Conservation (phyloP, 2,888 invertebrate genomes). For the Athalia cordata region DNA sequence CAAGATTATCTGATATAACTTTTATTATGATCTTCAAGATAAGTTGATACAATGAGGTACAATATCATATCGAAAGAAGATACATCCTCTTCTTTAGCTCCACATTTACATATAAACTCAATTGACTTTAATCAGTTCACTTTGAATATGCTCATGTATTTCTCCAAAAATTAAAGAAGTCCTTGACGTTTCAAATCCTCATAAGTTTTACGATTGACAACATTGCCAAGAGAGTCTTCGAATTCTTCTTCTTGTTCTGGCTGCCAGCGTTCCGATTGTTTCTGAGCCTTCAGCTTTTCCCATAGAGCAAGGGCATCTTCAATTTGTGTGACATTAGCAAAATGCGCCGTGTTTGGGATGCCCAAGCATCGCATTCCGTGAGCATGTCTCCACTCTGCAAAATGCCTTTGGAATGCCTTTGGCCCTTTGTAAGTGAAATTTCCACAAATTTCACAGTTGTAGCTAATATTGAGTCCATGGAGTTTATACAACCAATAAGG, state of each 20-base stretch:
- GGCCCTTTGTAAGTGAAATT: slow-evolving; percentile 99
- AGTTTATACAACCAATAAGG: slow-evolving; percentile 99
- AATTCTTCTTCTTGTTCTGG: slow-evolving; percentile 98
- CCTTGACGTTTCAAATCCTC: slow-evolving; percentile 99
- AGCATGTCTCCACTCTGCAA: slow-evolving; percentile 93
- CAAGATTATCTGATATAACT: too few species aligned
- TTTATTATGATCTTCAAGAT: too few species aligned
- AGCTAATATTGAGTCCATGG: slow-evolving; percentile 98
- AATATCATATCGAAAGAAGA: too few species aligned
- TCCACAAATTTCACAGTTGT: slow-evolving; percentile 99
- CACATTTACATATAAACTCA: neutral
- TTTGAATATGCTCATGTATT: neutral
- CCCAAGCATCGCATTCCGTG: slow-evolving; percentile 99
- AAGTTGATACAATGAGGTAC: too few species aligned
- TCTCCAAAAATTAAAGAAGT: slow-evolving; percentile 79
- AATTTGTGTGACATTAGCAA: slow-evolving; percentile 99
- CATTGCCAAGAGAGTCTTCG: slow-evolving; percentile 98
- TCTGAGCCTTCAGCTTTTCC: slow-evolving; percentile 97
- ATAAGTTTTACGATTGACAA: slow-evolving; percentile 98
- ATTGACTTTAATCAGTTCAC: neutral
- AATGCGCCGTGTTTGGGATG: slow-evolving; percentile 99
- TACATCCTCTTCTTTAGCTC: neutral
- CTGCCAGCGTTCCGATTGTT: slow-evolving; percentile 96
- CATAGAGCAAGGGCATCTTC: slow-evolving; percentile 98
- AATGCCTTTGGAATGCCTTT: slow-evolving; percentile 99